These are phyloP conservation scores for Drosophila barbarae DNA, from an alignment of 2,888 invertebrate species.

Conservation along the genomic window DNA sequence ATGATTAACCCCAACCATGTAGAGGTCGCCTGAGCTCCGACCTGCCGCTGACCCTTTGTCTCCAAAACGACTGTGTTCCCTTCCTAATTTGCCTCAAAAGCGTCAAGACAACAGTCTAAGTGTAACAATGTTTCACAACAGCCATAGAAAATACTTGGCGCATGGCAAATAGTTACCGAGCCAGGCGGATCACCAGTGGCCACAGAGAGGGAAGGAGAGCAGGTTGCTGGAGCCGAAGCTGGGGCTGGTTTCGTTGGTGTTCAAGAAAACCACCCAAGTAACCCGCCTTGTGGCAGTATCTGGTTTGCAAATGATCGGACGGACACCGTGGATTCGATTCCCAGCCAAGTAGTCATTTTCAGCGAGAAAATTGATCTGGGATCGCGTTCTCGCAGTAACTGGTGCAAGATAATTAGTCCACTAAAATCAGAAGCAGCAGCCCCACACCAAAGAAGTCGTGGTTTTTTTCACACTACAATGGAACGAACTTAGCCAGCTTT, in stretches of 20 bases:
- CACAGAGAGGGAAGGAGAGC: slow-evolving; percentile 13
- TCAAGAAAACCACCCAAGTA: slow-evolving; percentile 37
- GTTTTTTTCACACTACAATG: slow-evolving; percentile 35
- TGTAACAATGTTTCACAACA: slow-evolving; percentile 67
- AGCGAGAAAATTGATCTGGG: slow-evolving; percentile 14
- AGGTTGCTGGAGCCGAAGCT: slow-evolving; percentile 4
- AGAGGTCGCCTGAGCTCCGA: neutral
- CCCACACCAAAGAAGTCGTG: slow-evolving; percentile 20
- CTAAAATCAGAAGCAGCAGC: slow-evolving; percentile 3
- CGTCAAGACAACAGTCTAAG: slow-evolving; percentile 34
- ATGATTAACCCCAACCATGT: neutral
- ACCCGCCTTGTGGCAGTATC: slow-evolving; percentile 30
- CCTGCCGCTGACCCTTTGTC: neutral
- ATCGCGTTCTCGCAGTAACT: slow-evolving; percentile 6
- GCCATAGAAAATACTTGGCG: slow-evolving; percentile 28
- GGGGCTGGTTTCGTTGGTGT: slow-evolving; percentile 16
- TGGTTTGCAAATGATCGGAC: slow-evolving; percentile 22
- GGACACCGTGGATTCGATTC: slow-evolving; percentile 19
- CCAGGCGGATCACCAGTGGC: slow-evolving; percentile 6
- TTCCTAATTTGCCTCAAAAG: neutral
- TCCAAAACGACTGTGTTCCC: neutral
- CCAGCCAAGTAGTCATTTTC: slow-evolving; percentile 17
- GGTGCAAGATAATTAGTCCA: slow-evolving; percentile 9
- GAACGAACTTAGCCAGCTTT: slow-evolving; percentile 28
- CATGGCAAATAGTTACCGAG: slow-evolving; percentile 10